Percentiles rank a stretch among this genome's conserved stretches.
Conservation (phyloP, 2,888 invertebrate species). For the Netelia fuscicornis region DNA sequence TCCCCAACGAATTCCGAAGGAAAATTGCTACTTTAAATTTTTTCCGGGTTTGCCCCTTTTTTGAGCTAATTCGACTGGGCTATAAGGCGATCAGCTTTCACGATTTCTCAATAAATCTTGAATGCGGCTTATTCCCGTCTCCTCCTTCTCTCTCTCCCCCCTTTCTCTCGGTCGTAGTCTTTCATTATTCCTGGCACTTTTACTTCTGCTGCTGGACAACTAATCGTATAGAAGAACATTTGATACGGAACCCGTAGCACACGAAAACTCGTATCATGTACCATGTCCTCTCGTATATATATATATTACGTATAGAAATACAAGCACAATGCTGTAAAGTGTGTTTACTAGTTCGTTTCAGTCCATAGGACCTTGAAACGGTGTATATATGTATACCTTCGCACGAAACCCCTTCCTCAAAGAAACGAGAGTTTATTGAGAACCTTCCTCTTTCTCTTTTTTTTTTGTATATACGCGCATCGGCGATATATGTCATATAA, state of each 20-base stretch:
- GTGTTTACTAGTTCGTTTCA: conserved; percentile 44
- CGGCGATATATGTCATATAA: neutral
- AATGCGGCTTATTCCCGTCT: conserved; percentile 4
- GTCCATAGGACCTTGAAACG: conserved; percentile 39
- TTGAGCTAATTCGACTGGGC: too few species aligned
- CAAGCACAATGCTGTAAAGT: conserved; percentile 41
- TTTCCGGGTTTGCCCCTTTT: too few species aligned
- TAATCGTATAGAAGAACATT: conserved; percentile 52
- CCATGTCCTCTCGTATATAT: neutral
- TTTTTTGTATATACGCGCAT: neutral
- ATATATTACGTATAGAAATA: neutral
- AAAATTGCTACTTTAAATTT: too few species aligned
- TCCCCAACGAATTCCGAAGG: too few species aligned
- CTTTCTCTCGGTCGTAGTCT: neutral
- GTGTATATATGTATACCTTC: conserved; percentile 21
- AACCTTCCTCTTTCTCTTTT: conserved; percentile 48
- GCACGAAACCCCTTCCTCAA: conserved; percentile 55
- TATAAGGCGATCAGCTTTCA: conserved; percentile 77
- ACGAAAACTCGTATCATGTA: conserved; percentile 51
- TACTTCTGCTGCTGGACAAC: conserved; percentile 39
- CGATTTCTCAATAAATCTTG: conserved; percentile 74
- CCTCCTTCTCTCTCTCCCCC: neutral
- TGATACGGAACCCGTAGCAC: conserved; percentile 40
- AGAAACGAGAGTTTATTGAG: conserved; percentile 55
- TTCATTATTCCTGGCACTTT: conserved; percentile 18